Base-by-base conservation (phyloP, 2,113 vertebrate species). In the Collichthys lucidus region DNA sequence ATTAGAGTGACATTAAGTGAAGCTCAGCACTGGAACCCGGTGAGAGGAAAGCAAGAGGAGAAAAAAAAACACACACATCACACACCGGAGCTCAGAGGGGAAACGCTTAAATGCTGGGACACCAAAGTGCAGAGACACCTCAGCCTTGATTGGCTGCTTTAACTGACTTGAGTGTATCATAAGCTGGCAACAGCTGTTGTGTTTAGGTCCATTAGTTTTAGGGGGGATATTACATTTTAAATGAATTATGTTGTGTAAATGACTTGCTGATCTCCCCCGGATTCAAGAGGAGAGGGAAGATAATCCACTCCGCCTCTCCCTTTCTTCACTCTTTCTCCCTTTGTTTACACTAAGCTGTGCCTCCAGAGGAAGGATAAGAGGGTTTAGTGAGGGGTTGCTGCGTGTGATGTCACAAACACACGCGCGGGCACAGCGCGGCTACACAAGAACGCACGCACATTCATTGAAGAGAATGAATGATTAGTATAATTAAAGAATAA, bases 341-440 rank as follows among this genome's bases (percentile, higher is more conserved):
- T 93, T 94, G 92, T 92, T 93, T 94, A 92, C 92, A 89, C 91
- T 94, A 92, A 93, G 91, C 93, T 88, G 86, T 90, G 88, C 90
- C 93, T 87, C 86, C 86, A 79, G 86, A 88, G 91, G 89, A 92
- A 75, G 93, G 90, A 93, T 94, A 91, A 94, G 90, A 89, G 88
- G 93, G 83, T 92, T 94, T 94, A 92, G 89, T 65, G 81, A 82
- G 63, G 70, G 88, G 85, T 66, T 78, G 71, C 80, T 64, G 82
- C 85, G 87, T 88, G 84, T 84, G 78, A 88, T 90, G 90, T 88
- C 88, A 90, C 74, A 87, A 11, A 89, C 68, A 75, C 86, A 86
- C 4, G 14, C 66, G 59, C n/a, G 9, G 46, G 26, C 71, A 68
- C 71, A 68, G 24, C 17, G 49, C 56, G 31, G 19, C 47, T 17